Conservation (phyloP, 2,797 vertebrate species). For the Enteromius trimaculatus region DNA sequence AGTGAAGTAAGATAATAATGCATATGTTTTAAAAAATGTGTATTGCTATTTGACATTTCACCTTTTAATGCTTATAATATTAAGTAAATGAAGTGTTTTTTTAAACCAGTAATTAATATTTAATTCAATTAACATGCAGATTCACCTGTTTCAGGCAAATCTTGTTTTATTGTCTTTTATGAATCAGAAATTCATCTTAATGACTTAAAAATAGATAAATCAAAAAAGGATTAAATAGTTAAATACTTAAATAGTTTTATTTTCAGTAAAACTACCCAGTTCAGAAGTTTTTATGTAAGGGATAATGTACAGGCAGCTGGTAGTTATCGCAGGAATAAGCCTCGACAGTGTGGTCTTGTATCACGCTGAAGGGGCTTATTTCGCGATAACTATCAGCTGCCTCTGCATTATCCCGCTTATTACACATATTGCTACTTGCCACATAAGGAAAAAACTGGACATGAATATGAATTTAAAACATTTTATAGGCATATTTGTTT, state of each 20-base stretch:
- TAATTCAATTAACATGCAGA: not conserved
- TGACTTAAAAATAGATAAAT: not conserved
- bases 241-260: not conserved
- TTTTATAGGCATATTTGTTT: too few relatives aligned
- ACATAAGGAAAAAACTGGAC: too few relatives aligned
- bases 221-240: too few relatives aligned
- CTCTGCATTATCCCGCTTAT: too few relatives aligned
- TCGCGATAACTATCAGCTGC: too few relatives aligned
- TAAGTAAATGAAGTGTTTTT: not conserved
- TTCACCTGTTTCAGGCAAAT: not conserved
- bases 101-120: not conserved
- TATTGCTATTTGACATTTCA: not conserved
- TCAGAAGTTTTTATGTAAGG: too few relatives aligned
- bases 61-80: not conserved
- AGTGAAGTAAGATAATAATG: not conserved
- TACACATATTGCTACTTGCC: too few relatives aligned
- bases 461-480: too few relatives aligned
- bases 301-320: too few relatives aligned
- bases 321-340: too few relatives aligned
- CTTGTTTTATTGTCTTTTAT: not conserved
- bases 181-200: not conserved
- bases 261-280: not conserved
- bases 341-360: too few relatives aligned
- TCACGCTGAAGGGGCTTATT: too few relatives aligned
- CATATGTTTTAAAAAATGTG: not conserved